Evolutionary conservation across 2,888 invertebrate genomes (phyloP), one percentile per base, ranked within the genome.

Genomic region (Blastobasis lacticolella): DNA sequence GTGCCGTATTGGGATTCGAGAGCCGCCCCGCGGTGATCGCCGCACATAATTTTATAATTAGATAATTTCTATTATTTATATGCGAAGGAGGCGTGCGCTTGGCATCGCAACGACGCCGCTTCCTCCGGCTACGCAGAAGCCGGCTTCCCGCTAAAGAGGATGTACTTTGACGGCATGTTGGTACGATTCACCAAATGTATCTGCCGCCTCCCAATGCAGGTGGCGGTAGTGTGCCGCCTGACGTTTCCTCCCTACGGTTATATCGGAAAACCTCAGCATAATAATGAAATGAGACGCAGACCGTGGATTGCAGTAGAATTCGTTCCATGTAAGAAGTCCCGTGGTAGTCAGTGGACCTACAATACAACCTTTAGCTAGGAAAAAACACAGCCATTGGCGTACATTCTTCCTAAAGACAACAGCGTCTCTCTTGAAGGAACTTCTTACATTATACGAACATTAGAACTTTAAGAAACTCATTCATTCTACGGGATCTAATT

Each of bases 41-140:
- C 73, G 73, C 66, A 79, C 77, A 82, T 85, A 83, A 84, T 87
- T 85, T 83, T 77, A 86, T 85, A 84, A 84, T 87, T 85, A 83
- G 77, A 86, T 85, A 84, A 86, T 87, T 85, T 85, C 80, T 87
- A 87, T 87, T 86, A 87, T 87, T 84, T 84, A 86, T 86, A 86
- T 87, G 85, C 87, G 75, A 66, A 67, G 71, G 65, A 62, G 59
- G 67, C 57, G 72, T 77, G 81, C 73, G 82, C 61, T 58, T 59
- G 54, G 84, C 77, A 81, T 83, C 56, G 69, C 63, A 78, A 84
- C 74, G 71, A 73, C 61, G 58, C 55, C 59, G 79, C 77, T 85
- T 87, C 87, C 85, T 85, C 71, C 75, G 73, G 57, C 61, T 80
- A 80, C 84, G 75, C 68, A 78, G 81, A 81, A 70, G 67, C 62